Base-by-base conservation (phyloP, 1,140 invertebrate genomes). In the Cotesia chilonis region DNA sequence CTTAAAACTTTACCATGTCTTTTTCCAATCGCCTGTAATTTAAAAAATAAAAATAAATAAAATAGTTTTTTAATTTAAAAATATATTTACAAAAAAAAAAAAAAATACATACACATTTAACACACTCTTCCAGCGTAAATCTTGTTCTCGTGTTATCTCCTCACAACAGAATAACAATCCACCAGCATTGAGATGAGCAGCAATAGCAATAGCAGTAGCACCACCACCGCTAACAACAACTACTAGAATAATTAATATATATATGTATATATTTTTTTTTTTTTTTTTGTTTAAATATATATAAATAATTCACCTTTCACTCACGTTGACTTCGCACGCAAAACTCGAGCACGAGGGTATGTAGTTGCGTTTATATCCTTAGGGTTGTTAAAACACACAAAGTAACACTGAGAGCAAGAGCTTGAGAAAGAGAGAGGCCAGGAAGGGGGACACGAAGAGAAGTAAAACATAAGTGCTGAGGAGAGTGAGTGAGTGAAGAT, bases 401-500 rank as follows among this genome's bases (percentile, higher is more conserved):
- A 20, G 20, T 59, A 59, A 59, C 57, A 59, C 57, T 37, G 60
- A 36, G 20, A 35, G 51, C 10, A 17, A 47, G 10, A 35, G 51
- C 10, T 12, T n/a, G 10, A 20, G 52, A 68, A 36, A 28, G 14
- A n/a, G 14, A 68, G 12, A n/a, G 28, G 28, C 28, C 41, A 7
- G 12, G 7, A 36, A 47, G 66, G 47, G 66, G 20, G 10, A 7
- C 41, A 10, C 41, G 75, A 68, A 77, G 71, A 68, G 67, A 37
- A 67, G 70, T 71, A 70, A 75, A 75, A 59, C 28, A 69, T 51
- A 67, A 69, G 60, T 70, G 68, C 20, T 36, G 41, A 77, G 57
- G 77, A 79, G 76, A 82, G 74, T 79, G 61, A 77, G 75, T 71
- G 74, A 79, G 77, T 55, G 76, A 78, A 76, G 41, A 47, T 47